Evolutionary conservation across 2,113 vertebrate genomes (phyloP), one percentile per base, ranked within the genome.

Genomic region (Calonectris borealis): DNA sequence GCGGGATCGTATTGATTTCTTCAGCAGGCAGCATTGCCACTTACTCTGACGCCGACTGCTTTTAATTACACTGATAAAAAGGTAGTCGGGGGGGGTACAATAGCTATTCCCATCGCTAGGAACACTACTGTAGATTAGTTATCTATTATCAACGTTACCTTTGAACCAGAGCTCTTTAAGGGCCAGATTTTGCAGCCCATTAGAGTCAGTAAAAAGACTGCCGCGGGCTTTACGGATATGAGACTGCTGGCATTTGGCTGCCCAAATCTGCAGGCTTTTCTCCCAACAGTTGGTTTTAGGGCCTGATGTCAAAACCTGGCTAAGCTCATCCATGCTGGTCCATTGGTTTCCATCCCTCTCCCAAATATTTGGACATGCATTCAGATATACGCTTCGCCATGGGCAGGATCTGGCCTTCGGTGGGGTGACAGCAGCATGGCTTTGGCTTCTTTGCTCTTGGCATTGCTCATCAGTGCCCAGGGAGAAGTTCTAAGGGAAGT

Each of bases 281-380:
- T 64, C 12, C 49, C 40, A 4, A 4, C 1, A 15, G 25, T 2
- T 38, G 54, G 6, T 4, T 76, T 46, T 13, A 48, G 49, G 34
- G 46, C 58, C 80, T 25, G 25, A 16, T 36, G n/a, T 64, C 49
- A 49, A 75, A 76, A 27, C 21, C 19, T 46, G 21, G 34, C 46
- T 25, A 29, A 81, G 42, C 38, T 66, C 25, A 11, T 16, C 66
- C 42, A 1, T 5, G 29, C 12, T 34, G 64, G 8, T 58, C 55
- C 4, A 1, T 27, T 14, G 13, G 16, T 68, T 77, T 62, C 54
- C 52, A 9, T 22, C 48, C 27, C 22, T 51, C 21, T 11, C 40
- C 51, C 57, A 27, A 6, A n/a, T n/a, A 16, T n/a, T 21, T 26
- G 46, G 12, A 19, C 2, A 0, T 10, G 24, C 1, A 0, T n/a